Conservation (phyloP, 2,888 invertebrate species). For the Xiphydria camelus region DNA sequence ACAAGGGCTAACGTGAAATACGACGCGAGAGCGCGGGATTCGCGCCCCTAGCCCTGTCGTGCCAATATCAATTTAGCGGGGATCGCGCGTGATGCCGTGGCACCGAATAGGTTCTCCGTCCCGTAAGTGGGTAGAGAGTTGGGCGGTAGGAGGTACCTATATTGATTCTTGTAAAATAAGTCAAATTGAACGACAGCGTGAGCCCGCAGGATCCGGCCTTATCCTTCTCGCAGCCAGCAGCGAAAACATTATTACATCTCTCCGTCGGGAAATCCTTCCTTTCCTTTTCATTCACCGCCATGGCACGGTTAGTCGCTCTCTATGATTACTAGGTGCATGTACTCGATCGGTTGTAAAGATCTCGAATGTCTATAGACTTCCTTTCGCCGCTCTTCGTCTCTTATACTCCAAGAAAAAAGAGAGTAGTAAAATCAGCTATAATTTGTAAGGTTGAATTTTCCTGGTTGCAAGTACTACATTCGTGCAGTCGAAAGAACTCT, state of each 20-base stretch:
- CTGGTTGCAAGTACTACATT: no score
- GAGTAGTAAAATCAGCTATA: no score
- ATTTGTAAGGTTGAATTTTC: no score
- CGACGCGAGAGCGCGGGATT: constrained; percentile 6
- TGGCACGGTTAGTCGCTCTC: no score
- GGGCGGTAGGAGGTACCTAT: no score
- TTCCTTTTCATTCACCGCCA: no score
- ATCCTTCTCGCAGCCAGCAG: constrained; percentile 14
- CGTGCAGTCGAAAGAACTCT: no score
- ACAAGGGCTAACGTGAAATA: no score
- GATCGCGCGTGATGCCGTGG: constrained; percentile 18
- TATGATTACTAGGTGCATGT: neutral
- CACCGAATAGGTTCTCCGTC: constrained; percentile 26
- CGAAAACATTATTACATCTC: constrained; percentile 33
- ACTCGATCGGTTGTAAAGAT: neutral
- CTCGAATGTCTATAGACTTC: neutral
- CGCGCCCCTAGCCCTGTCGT: constrained; percentile 12
- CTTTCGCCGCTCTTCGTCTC: no score
- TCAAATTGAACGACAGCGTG: constrained; percentile 24
- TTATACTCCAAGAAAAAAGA: no score
- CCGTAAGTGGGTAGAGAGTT: no score
- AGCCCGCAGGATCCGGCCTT: constrained; percentile 22
- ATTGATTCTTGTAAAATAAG: constrained; percentile 34
- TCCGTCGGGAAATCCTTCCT: no score
- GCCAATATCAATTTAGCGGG: constrained; percentile 34